A percentile compares a stretch with the other conserved stretches of the same genome.
These are phyloP conservation scores for Lathamus discolor DNA, from an alignment of 2,113 vertebrate species.

Conservation along the genomic window DNA sequence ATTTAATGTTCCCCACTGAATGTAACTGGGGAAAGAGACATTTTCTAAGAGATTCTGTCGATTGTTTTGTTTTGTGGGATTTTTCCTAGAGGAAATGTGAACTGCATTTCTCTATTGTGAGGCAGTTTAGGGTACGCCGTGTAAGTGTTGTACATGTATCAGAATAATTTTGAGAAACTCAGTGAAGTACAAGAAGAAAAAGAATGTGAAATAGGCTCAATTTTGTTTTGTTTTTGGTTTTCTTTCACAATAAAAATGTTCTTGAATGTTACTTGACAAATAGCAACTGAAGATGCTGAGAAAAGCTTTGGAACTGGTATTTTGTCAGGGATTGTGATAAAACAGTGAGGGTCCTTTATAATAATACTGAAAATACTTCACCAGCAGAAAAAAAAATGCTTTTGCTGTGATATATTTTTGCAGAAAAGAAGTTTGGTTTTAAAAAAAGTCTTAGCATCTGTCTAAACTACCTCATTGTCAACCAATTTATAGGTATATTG, in stretches of 20 bases:
- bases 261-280: conserved; percentile 46
- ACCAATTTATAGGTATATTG: background rate
- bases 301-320: conserved; percentile 12
- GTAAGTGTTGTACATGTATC: background rate
- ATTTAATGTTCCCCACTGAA: conserved; percentile 51
- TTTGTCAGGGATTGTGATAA: conserved; percentile 24
- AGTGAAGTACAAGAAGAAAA: conserved; percentile 26
- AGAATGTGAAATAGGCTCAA: conserved; percentile 24
- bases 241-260: conserved; percentile 22
- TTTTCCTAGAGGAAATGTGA: conserved; percentile 23
- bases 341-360: background rate
- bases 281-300: background rate
- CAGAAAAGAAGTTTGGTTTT: background rate
- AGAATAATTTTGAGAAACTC: background rate
- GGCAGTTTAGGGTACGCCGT: background rate
- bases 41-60: conserved; percentile 35
- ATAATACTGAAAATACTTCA: conserved; percentile 6
- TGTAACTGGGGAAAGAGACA: background rate
- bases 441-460: background rate
- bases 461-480: background rate
- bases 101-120: conserved; percentile 2
- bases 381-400: background rate
- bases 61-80: background rate
- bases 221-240: conserved; percentile 3
- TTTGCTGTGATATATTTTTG: background rate